Base-by-base conservation (phyloP, 1,140 invertebrate genomes). In the Carcinoscorpius rotundicauda region DNA sequence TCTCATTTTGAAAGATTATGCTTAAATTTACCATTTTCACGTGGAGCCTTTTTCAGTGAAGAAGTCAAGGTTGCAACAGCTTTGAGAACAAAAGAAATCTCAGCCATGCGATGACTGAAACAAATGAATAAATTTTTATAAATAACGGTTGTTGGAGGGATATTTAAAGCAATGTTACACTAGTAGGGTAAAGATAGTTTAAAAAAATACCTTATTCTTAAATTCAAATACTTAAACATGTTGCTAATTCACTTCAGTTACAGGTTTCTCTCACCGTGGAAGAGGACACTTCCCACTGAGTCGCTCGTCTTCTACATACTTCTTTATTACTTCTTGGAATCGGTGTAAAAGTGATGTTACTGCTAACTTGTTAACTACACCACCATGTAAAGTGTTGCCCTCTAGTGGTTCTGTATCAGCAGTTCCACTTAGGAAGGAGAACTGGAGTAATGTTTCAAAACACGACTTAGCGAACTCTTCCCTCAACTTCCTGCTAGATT, bases 381-480 rank as follows among this genome's bases (percentile, higher is more conserved):
- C 76, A 64, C 76, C 75, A 29, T 29, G 29, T 29, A 29, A 29
- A 55, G 53, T 76, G 51, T 58, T 66, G 60, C 64, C 64, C 29
- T 29, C 29, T 29, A 29, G 29, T 60, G 66, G 70, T 51, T 66
- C 65, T 8, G 68, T 67, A 55, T 86, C 51, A 86, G 80, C 66
- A 86, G 72, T 70, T 51, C 67, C 50, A 68, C 74, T 66, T 49
- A 82, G 73, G 70, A 83, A 81, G 1, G 93, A 95, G 79, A 97
- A 97, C 77, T 97, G 92, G 9, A 98, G 81, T 48, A 97, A 80
- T 1, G 94, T 97, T 78, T 97, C 93, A 75, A 98, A 97, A 75
- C 95, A 98, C 0, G 88, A 89, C 74, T 94, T 89, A 48, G 94
- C 93, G 80, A 98, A 97, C 73, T 97, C 93, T 78, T 98, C 93